Evolutionary conservation across 2,113 vertebrate species (phyloP).

Genomic region (Baryphthengus martii): DNA sequence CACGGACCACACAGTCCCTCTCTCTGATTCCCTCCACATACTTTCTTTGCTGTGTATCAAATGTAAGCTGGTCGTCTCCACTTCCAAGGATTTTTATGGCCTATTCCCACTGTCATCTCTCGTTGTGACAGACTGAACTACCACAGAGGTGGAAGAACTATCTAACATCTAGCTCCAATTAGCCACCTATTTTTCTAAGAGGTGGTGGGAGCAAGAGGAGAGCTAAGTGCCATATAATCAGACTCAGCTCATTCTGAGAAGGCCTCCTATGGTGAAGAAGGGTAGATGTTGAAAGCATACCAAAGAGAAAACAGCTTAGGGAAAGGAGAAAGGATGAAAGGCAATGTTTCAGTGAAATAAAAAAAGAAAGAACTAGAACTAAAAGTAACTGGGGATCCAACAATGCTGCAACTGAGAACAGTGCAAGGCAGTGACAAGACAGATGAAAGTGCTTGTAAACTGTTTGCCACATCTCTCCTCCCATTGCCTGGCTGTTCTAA

Average conservation of each 20-base stretch:
- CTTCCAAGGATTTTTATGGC: conserved; percentile 5
- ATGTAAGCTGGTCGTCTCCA: background rate
- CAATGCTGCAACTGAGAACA: background rate
- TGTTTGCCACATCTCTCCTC: background rate
- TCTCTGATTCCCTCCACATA: background rate
- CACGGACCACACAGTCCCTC: background rate
- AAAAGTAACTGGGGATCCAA: background rate
- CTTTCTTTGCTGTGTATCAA: background rate
- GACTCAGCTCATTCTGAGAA: background rate
- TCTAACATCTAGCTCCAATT: conserved; percentile 27
- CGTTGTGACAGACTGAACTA: conserved; percentile 26
- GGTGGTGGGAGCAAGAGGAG: background rate
- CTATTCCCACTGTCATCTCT: conserved; percentile 9
- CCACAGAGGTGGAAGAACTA: background rate
- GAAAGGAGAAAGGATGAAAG: background rate
- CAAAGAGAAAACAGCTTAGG: background rate
- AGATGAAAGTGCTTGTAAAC: background rate
- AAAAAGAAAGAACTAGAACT: background rate
- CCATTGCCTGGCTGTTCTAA: background rate
- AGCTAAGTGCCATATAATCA: background rate
- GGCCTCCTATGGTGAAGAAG: background rate
- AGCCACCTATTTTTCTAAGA: conserved; percentile 35
- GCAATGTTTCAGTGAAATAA: background rate
- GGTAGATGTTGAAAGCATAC: background rate
- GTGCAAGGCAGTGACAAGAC: background rate